Percentiles rank a stretch among this genome's conserved stretches.
These are phyloP conservation scores for Argyrosomus japonicus DNA, from an alignment of 2,113 vertebrate genomes.

Conservation along the genomic window DNA sequence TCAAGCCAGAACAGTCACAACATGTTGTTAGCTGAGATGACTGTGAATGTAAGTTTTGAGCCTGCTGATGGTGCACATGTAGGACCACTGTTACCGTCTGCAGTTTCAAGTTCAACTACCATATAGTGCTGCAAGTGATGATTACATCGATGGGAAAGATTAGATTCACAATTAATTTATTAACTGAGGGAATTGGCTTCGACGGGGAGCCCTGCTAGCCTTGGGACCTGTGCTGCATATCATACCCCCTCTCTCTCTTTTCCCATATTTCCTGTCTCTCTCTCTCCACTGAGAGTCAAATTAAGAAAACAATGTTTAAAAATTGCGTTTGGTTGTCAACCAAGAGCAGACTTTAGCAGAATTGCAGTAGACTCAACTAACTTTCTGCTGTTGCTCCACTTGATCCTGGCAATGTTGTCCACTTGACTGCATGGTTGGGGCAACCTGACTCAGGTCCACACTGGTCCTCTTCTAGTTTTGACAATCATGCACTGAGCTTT, in stretches of 20 bases:
- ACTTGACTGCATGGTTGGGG: not conserved
- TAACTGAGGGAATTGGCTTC: too few relatives aligned
- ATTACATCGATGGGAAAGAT: not conserved
- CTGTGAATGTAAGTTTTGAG: not conserved
- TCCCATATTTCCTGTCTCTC: too few relatives aligned
- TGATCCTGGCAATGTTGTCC: not conserved
- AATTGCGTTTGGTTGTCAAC: too few relatives aligned
- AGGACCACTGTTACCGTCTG: not conserved
- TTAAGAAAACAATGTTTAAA: too few relatives aligned
- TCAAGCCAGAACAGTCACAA: not conserved
- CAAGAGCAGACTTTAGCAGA: too few relatives aligned
- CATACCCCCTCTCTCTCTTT: too few relatives aligned
- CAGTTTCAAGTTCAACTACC: not conserved
- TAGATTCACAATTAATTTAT: too few relatives aligned
- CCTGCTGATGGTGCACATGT: too few relatives aligned
- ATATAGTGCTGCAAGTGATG: not conserved
- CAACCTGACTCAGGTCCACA: not conserved
- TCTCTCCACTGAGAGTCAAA: too few relatives aligned
- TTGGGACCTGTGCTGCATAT: too few relatives aligned
- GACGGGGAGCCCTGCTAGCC: too few relatives aligned
- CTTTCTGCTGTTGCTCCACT: not conserved
- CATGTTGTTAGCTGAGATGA: not conserved
- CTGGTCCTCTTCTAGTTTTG: not conserved
- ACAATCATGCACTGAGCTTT: not conserved
- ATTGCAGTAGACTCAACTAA: not conserved